Evolutionary conservation across 2,113 vertebrate species (phyloP).

Genomic region (Bos indicus): DNA sequence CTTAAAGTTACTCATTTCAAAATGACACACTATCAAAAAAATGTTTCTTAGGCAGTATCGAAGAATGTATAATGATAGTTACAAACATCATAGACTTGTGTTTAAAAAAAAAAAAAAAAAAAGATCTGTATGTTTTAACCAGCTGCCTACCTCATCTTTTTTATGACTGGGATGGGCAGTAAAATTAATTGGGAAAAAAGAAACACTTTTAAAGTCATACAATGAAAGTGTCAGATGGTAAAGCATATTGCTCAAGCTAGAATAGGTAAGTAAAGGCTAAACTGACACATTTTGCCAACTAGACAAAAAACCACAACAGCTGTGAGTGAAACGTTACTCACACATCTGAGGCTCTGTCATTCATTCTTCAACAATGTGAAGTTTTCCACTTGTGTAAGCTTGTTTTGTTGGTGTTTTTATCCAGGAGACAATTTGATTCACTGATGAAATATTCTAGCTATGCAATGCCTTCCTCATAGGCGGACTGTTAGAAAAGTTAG

Average conservation of each 20-base stretch:
- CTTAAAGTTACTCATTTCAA: not conserved
- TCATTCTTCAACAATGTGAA: conserved; percentile 2
- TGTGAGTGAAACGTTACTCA: conserved; percentile 49
- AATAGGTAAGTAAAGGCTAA: not conserved
- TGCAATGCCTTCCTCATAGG: not conserved
- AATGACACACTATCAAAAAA: not conserved
- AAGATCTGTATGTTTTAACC: not conserved
- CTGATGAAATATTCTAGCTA: not conserved
- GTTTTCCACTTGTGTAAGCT: not conserved
- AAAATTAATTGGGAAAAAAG: not conserved
- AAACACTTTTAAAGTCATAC: not conserved
- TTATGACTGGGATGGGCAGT: not conserved
- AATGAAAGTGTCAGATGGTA: not conserved
- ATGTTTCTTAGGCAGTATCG: not conserved
- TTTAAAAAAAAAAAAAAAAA: not conserved
- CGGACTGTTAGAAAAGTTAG: not conserved
- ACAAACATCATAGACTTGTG: not conserved
- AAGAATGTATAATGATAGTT: not conserved
- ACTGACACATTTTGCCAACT: not conserved
- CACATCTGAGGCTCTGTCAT: conserved; percentile 6
- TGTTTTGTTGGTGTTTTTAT: conserved; percentile 47
- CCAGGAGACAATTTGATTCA: conserved; percentile 28
- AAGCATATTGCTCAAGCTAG: not conserved
- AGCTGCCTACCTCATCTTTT: not conserved
- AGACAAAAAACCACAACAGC: not conserved